A percentile compares a stretch with the other conserved stretches of the same genome.
Evolutionary conservation across 1,140 invertebrate genomes (phyloP).

Genomic region (Drosophila mauritiana): DNA sequence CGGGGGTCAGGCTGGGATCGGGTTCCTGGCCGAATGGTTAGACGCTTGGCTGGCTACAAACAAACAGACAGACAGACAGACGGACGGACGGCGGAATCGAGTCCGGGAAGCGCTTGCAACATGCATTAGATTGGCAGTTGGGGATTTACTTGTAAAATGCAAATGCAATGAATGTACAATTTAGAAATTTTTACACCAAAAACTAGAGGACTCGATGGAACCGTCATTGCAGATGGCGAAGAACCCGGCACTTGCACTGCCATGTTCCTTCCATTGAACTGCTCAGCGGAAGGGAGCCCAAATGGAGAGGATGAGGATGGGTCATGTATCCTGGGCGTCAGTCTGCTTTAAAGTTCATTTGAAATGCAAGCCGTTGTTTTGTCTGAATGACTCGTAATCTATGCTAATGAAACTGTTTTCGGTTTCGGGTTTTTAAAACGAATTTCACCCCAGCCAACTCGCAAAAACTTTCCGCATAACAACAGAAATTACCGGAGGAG

Average conservation of each 20-base stretch:
- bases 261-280: slow-evolving; percentile 36
- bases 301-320: background rate
- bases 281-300: slow-evolving; percentile 29
- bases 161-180: slow-evolving; percentile 83
- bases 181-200: slow-evolving; percentile 81
- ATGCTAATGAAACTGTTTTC: slow-evolving; percentile 81
- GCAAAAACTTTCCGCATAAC: slow-evolving; percentile 45
- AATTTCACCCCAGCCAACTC: slow-evolving; percentile 41
- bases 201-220: slow-evolving; percentile 64
- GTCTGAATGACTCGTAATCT: slow-evolving; percentile 79
- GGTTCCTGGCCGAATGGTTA: slow-evolving; percentile 74
- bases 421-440: slow-evolving; percentile 66
- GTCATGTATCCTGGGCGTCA: slow-evolving; percentile 28
- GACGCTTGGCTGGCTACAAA: slow-evolving; percentile 77
- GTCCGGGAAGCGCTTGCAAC: slow-evolving; percentile 66
- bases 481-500: slow-evolving; percentile 33
- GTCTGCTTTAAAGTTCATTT: slow-evolving; percentile 67
- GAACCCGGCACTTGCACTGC: background rate
- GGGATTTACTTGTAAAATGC: slow-evolving; percentile 83
- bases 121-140: slow-evolving; percentile 82
- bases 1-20: slow-evolving; percentile 17
- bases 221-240: slow-evolving; percentile 28
- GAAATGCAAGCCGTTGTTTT: slow-evolving; percentile 73
- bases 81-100: slow-evolving; percentile 28
- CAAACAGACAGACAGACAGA: slow-evolving; percentile 56